Base-by-base conservation (phyloP, 2,888 invertebrate genomes). In the Lymantria dispar region DNA sequence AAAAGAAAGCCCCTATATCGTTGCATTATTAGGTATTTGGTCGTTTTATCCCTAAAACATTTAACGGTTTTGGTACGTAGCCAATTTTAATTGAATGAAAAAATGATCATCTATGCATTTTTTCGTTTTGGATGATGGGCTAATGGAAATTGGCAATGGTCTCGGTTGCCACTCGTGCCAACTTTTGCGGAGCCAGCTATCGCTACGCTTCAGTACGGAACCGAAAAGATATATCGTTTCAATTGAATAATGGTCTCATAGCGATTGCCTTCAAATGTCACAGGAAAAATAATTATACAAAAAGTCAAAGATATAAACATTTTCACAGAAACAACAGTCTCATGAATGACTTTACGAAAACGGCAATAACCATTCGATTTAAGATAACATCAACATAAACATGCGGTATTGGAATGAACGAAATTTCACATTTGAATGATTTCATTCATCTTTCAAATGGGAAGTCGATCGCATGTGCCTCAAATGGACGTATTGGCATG, bases 11-110 rank as follows among this genome's bases (percentile, higher is more conserved):
- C 22, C 22, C 2, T 22, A 22, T 5, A 22, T 22, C 5, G 3
- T 22, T 22, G 22, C 5, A 22, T 22, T 22, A 22, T 22, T 33
- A 33, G 8, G 8, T 33, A 33, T 10, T 33, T 33, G 33, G 10
- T 33, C 1, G 10, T 33, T 50, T 54, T 61, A 66, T 60, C 57
- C 64, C 67, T 60, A 62, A 62, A 72, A 76, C 65, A 68, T 72
- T 73, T 64, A 72, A 72, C 72, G 78, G 75, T 78, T 83, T 83
- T 85, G 85, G 85, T 90, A 76, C 75, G 78, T 69, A 65, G 88
- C 88, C 90, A 90, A 88, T 90, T 86, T 90, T 88, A 91, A 90
- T 91, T 90, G 90, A 91, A 90, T 89, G 82, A 88, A 91, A 91
- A 91, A 90, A 86, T 87, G 85, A 86, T 88, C 85, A 87, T 86